phyloP scores from a whole-genome alignment of 1,140 invertebrate genomes.

The Solenopsis invicta region DNA sequence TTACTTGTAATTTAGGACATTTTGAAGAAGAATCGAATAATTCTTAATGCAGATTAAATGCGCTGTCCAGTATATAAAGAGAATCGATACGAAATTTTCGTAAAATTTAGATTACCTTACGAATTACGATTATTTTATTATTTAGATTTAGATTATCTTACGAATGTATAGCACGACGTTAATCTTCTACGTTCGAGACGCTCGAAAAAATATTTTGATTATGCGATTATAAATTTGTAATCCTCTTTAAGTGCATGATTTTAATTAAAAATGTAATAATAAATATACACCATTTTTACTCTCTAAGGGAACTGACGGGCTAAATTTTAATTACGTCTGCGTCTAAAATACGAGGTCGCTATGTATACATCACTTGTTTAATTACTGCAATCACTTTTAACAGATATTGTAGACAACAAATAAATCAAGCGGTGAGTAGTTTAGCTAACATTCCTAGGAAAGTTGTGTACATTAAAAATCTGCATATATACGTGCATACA shows the following conservation, averaged over 20 bases:
- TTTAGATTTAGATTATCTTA: background rate
- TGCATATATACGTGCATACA: background rate
- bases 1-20: background rate
- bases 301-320: background rate
- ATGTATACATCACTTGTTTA: constrained; percentile 3
- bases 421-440: constrained; percentile 7
- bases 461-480: background rate
- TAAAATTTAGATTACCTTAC: background rate
- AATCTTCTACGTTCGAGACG: background rate
- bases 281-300: background rate
- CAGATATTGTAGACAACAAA: background rate
- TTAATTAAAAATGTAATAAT: background rate
- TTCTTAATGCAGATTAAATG: background rate
- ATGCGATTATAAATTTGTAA: background rate
- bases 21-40: background rate
- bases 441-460: constrained; percentile 11
- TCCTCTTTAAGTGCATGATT: background rate
- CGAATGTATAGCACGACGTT: background rate
- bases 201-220: background rate
- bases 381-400: background rate
- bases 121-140: too few species aligned
- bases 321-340: constrained; percentile 3
- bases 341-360: background rate
- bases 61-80: background rate
- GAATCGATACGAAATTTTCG: background rate